Evolutionary conservation across 2,113 vertebrate genomes (phyloP).

Genomic region (Odocoileus virginianus): DNA sequence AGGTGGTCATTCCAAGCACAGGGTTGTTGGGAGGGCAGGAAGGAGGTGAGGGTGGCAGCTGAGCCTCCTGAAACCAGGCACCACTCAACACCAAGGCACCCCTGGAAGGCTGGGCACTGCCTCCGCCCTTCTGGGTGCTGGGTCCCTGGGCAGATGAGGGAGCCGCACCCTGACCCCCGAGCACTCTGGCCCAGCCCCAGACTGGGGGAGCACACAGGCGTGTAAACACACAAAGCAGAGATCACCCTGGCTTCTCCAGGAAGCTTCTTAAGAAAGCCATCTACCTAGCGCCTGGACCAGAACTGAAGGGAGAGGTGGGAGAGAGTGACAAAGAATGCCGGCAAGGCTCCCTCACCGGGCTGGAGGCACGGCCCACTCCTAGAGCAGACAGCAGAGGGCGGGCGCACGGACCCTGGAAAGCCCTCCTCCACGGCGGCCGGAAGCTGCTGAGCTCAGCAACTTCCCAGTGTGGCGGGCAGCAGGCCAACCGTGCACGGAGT

Average conservation of each 20-base stretch:
- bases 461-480: neutral
- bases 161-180: neutral
- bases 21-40: rapidly evolving
- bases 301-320: neutral
- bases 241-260: neutral
- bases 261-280: neutral
- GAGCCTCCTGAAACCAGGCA: neutral
- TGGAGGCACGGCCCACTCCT: neutral
- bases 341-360: neutral
- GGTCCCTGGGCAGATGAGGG: neutral
- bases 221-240: neutral
- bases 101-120: neutral
- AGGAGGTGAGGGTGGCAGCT: neutral
- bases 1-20: neutral
- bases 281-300: neutral
- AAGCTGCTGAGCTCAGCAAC: neutral
- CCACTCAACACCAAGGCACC: neutral
- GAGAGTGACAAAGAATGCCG: neutral
- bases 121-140: neutral
- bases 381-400: neutral
- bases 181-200: neutral
- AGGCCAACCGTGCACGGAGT: neutral
- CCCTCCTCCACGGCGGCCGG: neutral
- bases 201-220: neutral
- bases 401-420: neutral